Percentiles rank a stretch among this genome's conserved stretches.
phyloP scores from a whole-genome alignment of 2,888 invertebrate genomes.

The Dryococelus australis region DNA sequence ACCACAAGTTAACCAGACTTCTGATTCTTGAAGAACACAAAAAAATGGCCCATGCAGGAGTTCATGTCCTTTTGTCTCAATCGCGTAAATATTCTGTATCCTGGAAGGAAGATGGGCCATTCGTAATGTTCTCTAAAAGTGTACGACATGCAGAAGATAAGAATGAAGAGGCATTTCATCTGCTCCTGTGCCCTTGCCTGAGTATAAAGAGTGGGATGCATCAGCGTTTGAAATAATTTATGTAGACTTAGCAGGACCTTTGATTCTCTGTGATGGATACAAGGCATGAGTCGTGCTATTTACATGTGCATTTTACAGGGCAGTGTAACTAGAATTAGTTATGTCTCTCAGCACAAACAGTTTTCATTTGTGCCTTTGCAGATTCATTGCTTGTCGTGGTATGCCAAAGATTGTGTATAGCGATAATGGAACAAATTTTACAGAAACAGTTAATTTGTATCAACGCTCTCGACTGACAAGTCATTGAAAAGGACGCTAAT shows the following conservation, averaged over 20 bases:
- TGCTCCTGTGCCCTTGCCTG: no score
- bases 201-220: no score
- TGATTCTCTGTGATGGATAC: no score
- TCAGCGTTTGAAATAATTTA: conserved; percentile 50
- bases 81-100: neutral
- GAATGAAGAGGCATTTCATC: no score
- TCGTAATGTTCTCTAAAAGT: no score
- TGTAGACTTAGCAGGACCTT: conserved; percentile 56
- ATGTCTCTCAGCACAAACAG: no score
- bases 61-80: neutral
- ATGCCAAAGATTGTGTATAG: no score
- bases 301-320: conserved; percentile 56
- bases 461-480: neutral
- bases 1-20: neutral
- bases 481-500: neutral
- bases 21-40: neutral
- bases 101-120: no score
- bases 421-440: neutral
- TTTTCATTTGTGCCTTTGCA: no score
- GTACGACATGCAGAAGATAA: no score
- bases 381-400: no score
- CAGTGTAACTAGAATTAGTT: conserved; percentile 56
- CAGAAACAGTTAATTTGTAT: neutral
- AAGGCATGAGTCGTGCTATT: conserved; percentile 54
- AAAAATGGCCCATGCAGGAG: neutral